phyloP scores from a whole-genome alignment of 2,113 vertebrate genomes.

The Girardinichthys multiradiatus region DNA sequence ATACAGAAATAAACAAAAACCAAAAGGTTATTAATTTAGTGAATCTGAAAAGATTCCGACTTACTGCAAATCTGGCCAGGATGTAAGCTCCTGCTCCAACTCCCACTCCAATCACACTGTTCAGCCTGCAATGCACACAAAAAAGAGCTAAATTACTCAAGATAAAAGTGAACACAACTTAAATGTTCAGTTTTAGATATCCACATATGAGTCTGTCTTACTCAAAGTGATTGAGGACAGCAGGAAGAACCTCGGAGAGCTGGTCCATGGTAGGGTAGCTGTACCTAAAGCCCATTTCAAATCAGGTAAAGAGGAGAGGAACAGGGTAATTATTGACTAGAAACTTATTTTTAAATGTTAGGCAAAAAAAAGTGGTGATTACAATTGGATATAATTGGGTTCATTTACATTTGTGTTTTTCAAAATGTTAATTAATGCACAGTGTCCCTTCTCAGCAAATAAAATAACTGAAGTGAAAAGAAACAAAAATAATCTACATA shows the following conservation, averaged over 20 bases:
- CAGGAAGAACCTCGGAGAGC: constrained; percentile 87
- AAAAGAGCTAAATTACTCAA: background rate
- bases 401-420: no score
- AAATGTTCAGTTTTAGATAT: constrained; percentile 4
- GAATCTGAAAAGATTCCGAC: constrained; percentile 56
- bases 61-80: constrained; percentile 92
- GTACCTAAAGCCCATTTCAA: constrained; percentile 74
- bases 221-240: constrained; percentile 92
- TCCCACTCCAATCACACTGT: constrained; percentile 89
- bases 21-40: background rate
- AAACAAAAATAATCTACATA: constrained; percentile 65
- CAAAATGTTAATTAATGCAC: no score
- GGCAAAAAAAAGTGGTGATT: no score
- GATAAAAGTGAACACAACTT: background rate
- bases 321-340: no score
- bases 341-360: no score
- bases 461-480: background rate
- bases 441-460: no score
- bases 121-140: constrained; percentile 78
- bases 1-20: background rate
- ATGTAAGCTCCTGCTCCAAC: constrained; percentile 92
- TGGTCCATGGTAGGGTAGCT: constrained; percentile 94
- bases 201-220: constrained; percentile 68
- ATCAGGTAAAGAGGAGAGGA: no score
- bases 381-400: no score